phyloP scores from a whole-genome alignment of 64 coral and sea anemone genomes.

The Platygyra sinensis region DNA sequence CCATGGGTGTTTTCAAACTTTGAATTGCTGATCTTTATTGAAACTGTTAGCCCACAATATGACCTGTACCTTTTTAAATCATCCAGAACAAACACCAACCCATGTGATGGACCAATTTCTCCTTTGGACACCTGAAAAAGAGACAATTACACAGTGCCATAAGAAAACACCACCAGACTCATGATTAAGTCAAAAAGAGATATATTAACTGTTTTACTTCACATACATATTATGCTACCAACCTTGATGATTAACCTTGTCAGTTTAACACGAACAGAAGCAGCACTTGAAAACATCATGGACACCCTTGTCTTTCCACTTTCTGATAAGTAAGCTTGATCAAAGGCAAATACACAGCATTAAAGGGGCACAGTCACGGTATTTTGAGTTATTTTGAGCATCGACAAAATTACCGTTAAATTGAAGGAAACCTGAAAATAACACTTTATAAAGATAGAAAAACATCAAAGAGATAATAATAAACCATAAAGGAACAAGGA shows the following conservation, averaged over 20 bases:
- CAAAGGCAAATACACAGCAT: background rate
- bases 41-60: too few species aligned
- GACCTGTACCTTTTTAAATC: constrained; percentile 71
- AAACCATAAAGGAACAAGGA: too few species aligned
- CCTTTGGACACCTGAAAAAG: constrained; percentile 77
- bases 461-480: too few species aligned
- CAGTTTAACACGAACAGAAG: constrained; percentile 87
- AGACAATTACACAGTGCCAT: background rate
- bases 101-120: constrained; percentile 83
- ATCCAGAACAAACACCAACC: constrained; percentile 91
- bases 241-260: constrained; percentile 93
- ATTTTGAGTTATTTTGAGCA: too few species aligned
- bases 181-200: too few species aligned
- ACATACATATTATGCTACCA: background rate
- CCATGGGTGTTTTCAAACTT: too few species aligned
- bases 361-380: too few species aligned
- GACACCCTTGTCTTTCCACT: constrained; percentile 78
- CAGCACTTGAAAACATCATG: constrained; percentile 88
- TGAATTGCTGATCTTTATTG: too few species aligned
- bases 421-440: too few species aligned
- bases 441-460: too few species aligned
- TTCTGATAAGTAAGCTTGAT: constrained; percentile 84
- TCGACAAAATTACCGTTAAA: too few species aligned
- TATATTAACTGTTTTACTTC: background rate
- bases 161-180: background rate